A percentile compares a stretch with the other conserved stretches of the same genome.
Conservation (phyloP, 2,888 invertebrate genomes). For the Pyrocoelia pectoralis region DNA sequence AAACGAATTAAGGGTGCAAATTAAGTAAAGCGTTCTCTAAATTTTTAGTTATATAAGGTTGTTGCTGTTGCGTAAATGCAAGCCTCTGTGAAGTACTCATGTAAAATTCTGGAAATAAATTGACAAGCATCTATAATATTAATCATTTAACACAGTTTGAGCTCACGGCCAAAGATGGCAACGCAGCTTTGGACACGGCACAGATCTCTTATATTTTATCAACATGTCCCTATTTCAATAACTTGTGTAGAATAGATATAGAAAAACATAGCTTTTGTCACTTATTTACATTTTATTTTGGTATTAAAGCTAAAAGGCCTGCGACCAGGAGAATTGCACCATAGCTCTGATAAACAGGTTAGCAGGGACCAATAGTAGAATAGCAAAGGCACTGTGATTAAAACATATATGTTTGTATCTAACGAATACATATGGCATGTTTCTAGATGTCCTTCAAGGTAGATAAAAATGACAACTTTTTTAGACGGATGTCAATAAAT, state of each 20-base stretch:
- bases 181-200: slow-evolving; percentile 27
- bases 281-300: slow-evolving; percentile 65
- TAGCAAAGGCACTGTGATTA: slow-evolving; percentile 41
- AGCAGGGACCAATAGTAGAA: slow-evolving; percentile 56
- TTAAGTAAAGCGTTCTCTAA: slow-evolving; percentile 2
- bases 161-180: slow-evolving; percentile 21
- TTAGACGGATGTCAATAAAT: no score
- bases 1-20: slow-evolving; percentile 17
- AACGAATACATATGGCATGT: slow-evolving; percentile 43
- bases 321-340: slow-evolving; percentile 82
- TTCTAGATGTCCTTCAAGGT: no score
- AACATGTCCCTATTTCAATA: not conserved
- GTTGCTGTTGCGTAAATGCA: not conserved
- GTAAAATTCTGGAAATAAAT: not conserved
- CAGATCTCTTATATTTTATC: slow-evolving; percentile 6
- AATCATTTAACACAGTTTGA: slow-evolving; percentile 17
- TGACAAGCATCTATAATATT: not conserved
- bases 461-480: no score
- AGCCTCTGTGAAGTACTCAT: not conserved
- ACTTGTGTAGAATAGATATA: slow-evolving; percentile 2
- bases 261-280: slow-evolving; percentile 44
- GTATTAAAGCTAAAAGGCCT: slow-evolving; percentile 73
- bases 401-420: slow-evolving; percentile 58
- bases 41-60: not conserved
- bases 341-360: slow-evolving; percentile 71